These are phyloP conservation scores for Psittacula cyanocephala DNA, from an alignment of 2,113 vertebrate species.

Conservation along the genomic window DNA sequence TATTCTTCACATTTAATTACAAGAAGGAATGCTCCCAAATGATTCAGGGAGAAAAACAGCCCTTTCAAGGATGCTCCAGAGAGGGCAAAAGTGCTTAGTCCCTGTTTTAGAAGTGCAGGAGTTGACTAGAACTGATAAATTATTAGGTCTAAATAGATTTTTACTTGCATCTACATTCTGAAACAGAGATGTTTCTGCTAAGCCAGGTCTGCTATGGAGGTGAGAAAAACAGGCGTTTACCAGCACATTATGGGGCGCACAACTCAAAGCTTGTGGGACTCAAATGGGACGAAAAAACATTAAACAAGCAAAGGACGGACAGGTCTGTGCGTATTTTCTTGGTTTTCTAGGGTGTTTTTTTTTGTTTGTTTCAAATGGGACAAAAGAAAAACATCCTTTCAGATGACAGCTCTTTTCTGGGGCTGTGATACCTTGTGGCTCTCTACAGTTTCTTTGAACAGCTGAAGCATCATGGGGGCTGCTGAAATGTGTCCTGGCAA, in stretches of 20 bases:
- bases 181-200: background rate
- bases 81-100: background rate
- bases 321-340: background rate
- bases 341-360: background rate
- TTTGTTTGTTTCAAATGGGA: background rate
- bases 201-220: background rate
- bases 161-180: background rate
- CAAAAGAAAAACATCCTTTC: background rate
- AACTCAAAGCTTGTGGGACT: background rate
- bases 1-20: background rate
- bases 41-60: background rate
- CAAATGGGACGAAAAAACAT: background rate
- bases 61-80: background rate
- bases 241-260: background rate
- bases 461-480: background rate
- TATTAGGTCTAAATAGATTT: background rate
- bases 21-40: background rate
- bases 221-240: background rate
- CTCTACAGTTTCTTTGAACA: background rate
- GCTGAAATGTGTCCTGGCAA: background rate
- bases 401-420: background rate
- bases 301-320: background rate
- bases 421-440: background rate
- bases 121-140: background rate
- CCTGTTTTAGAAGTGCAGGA: background rate